phyloP scores from a whole-genome alignment of 2,797 vertebrate species.

The Brotula barbata region DNA sequence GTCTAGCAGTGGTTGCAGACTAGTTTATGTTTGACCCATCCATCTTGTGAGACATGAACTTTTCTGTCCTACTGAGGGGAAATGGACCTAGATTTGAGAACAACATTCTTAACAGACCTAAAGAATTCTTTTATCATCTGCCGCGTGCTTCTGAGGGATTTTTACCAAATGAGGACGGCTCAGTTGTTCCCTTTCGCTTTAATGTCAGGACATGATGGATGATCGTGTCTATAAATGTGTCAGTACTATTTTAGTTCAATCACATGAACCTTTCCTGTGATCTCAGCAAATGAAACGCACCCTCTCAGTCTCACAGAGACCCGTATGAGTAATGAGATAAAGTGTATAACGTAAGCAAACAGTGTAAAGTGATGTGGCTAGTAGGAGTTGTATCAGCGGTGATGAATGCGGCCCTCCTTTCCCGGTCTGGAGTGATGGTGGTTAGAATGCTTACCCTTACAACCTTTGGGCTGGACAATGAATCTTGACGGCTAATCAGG shows the following conservation, averaged over 20 bases:
- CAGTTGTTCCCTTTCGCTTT: conserved; percentile 30
- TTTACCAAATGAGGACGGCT: conserved; percentile 20
- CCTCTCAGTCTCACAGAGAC: conserved; percentile 39
- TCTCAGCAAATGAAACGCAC: conserved; percentile 52
- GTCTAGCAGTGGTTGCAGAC: no score
- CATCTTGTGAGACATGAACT: conserved; percentile 18
- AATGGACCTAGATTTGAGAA: conserved; percentile 15
- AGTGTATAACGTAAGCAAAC: conserved; percentile 48
- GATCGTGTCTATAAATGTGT: conserved; percentile 48
- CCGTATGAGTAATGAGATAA: conserved; percentile 63
- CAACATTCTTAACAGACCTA: conserved; percentile 13
- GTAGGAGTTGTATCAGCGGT: conserved; percentile 22
- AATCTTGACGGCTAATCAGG: neutral
- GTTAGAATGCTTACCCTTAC: conserved; percentile 16
- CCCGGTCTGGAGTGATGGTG: conserved; percentile 4
- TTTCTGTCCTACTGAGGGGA: conserved; percentile 13
- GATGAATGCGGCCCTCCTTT: conserved; percentile 27
- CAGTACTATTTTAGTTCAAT: conserved; percentile 59
- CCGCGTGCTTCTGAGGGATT: conserved; percentile 4
- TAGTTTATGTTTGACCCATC: no score
- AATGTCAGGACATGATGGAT: conserved; percentile 35
- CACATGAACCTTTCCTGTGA: conserved; percentile 56
- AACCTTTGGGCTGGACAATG: conserved; percentile 6
- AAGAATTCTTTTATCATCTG: conserved; percentile 3
- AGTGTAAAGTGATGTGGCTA: conserved; percentile 24